Evolutionary conservation across 23 tunicate genomes (phyloP).

Genomic region (Trididemnum clinides): DNA sequence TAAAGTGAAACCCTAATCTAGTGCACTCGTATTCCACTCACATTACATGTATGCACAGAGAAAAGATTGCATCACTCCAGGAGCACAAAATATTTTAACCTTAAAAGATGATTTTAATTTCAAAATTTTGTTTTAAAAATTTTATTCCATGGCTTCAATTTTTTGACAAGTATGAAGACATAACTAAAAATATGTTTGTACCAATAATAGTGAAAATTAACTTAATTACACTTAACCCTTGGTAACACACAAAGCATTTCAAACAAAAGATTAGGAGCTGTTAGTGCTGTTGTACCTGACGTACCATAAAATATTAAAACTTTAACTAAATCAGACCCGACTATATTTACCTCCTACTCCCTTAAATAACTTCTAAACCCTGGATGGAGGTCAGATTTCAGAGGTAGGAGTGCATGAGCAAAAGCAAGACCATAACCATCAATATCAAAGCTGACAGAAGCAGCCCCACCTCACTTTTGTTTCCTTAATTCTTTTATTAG

Average conservation of each 20-base stretch:
- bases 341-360: constrained; percentile 70
- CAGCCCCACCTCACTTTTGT: constrained; percentile 54
- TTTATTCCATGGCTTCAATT: no score
- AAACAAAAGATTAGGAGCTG: constrained; percentile 67
- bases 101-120: no score
- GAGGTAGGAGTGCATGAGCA: constrained; percentile 84
- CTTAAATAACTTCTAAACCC: constrained; percentile 68
- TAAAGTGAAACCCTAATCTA: no score
- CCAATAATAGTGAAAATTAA: no score
- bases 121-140: no score
- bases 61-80: no score
- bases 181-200: no score
- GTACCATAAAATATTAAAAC: constrained; percentile 65
- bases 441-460: constrained; percentile 73
- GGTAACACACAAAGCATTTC: constrained; percentile 81
- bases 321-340: constrained; percentile 77
- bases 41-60: no score
- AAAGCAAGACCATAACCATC: constrained; percentile 73
- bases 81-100: no score
- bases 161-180: no score
- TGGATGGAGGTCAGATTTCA: constrained; percentile 74
- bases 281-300: constrained; percentile 63
- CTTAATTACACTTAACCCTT: constrained; percentile 40
- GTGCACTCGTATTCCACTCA: no score
- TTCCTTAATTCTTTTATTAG: constrained; percentile 66